Base-by-base conservation (phyloP, 2,888 invertebrate genomes). In the Neoascia interrupta region DNA sequence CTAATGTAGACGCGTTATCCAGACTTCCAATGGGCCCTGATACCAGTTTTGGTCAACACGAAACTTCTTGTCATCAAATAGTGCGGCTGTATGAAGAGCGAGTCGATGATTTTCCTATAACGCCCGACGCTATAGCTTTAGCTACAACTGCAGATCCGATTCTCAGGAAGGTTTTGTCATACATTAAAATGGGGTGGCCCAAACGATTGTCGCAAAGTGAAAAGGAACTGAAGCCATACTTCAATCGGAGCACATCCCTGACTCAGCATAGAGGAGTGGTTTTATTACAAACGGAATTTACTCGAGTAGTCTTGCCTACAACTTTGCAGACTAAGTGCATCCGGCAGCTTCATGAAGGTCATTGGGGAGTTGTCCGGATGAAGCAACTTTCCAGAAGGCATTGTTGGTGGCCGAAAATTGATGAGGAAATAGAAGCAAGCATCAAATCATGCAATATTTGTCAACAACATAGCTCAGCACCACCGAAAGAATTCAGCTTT, bases 21-120 rank as follows among this genome's bases (percentile, higher is more conserved):
- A 51, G 82, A 26, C 37, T 82, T 1, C 83, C 82, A n/a, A n/a
- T 53, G 5, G 68, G 79, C 0, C 64, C 60, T 1, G 80, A 81
- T 39, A 6, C 1, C 0, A 39, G 28, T 3, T 82, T 81, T 28
- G 81, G 81, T 11, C 23, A 61, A 1, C 11, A 47, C 2, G 82
- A 74, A 34, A 49, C 53, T 26, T 53, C 37, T 10, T 60, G 66
- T 15, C 36, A 66, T 21, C 37, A 47, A 47, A 47, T 61, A 23
- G 36, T 18, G 0, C 31, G 8, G 8, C 21, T 63, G 3, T 19
- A 74, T 16, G n/a, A 26, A 6, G 53, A 51, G 2, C 45, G 37
- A 18, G 41, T 70, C 11, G 16, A 64, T 6, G 54, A 54, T 0
- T 76, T 53, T 36, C 75, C 80, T 11, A 45, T 80, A 8, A 31